Conservation (phyloP, 2,797 vertebrate species). For the Sarcophilus harrisii region DNA sequence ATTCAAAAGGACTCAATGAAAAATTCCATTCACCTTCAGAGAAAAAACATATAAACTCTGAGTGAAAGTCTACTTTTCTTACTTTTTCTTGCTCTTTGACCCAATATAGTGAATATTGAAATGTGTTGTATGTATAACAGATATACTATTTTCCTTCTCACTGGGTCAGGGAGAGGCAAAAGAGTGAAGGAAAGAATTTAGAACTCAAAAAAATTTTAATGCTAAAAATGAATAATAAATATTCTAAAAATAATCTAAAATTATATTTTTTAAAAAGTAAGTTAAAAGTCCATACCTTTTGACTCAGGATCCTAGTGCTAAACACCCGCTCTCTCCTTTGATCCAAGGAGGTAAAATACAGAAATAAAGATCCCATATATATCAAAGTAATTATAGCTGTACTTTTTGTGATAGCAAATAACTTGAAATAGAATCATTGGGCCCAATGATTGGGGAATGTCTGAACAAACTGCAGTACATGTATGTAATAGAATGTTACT, state of each 20-base stretch:
- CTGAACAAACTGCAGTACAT: not conserved
- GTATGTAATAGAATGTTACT: not conserved
- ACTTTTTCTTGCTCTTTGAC: not conserved
- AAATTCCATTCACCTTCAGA: not conserved
- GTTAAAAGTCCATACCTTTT: not conserved
- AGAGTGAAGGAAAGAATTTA: not conserved
- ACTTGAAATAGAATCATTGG: not conserved
- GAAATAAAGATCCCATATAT: not conserved
- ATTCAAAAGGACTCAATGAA: not conserved
- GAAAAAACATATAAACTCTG: too few species aligned
- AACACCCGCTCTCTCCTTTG: not conserved
- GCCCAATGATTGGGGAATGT: not conserved
- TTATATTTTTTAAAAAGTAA: not conserved
- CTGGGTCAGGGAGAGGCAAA: not conserved
- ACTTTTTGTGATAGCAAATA: not conserved
- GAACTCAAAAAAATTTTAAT: not conserved
- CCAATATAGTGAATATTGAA: not conserved
- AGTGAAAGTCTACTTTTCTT: not conserved
- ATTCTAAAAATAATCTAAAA: not conserved
- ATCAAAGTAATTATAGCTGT: not conserved
- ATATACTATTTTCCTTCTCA: not conserved
- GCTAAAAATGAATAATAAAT: not conserved
- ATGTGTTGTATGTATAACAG: not conserved
- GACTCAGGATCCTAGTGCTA: not conserved
- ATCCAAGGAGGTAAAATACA: not conserved